Evolutionary conservation across 1,140 invertebrate species (phyloP), one percentile per base, ranked within the genome.

Genomic region (Odontomachus brunneus): DNA sequence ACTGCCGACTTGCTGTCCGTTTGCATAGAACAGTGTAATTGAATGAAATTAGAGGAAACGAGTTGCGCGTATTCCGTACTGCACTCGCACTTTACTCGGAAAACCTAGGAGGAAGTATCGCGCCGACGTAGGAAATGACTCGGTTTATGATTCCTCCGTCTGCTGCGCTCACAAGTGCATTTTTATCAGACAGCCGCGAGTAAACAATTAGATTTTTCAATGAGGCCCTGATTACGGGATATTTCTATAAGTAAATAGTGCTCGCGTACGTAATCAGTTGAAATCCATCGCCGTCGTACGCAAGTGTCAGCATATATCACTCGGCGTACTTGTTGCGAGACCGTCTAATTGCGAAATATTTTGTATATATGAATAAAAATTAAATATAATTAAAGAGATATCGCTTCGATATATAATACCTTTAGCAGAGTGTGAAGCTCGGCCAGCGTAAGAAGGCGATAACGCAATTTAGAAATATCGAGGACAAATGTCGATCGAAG

Each of bases 11-110:
- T 51, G 53, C 17, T 78, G 63, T 53, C 51, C 63, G 75, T 78
- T 78, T 69, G 63, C 75, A 78, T 78, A 78, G 69, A 71, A 80
- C 38, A 26, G 65, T 29, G 75, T 55, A 80, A 80, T 80, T 80
- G 75, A 80, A 80, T 80, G 65, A 80, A 59, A 71, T 80, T 80
- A 80, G 33, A 80, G 51, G 75, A 80, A 80, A 80, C 65, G 33
- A 55, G 65, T 59, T 80, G 53, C 65, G 33, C 51, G 33, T 69
- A 67, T 78, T 78, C 74, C 29, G 33, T 78, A n/a, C 5, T 33
- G 29, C 5, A 33, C 29, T n/a, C n/a, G n/a, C n/a, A n/a, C n/a
- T n/a, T 57, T 67, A 80, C 65, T 48, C 53, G 75, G 51, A 71
- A 80, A 80, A 78, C 44, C 38, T 3, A 78, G 33, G 24, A 80